phyloP scores from a whole-genome alignment of 2,888 invertebrate genomes.

The Orthosia gothica region DNA sequence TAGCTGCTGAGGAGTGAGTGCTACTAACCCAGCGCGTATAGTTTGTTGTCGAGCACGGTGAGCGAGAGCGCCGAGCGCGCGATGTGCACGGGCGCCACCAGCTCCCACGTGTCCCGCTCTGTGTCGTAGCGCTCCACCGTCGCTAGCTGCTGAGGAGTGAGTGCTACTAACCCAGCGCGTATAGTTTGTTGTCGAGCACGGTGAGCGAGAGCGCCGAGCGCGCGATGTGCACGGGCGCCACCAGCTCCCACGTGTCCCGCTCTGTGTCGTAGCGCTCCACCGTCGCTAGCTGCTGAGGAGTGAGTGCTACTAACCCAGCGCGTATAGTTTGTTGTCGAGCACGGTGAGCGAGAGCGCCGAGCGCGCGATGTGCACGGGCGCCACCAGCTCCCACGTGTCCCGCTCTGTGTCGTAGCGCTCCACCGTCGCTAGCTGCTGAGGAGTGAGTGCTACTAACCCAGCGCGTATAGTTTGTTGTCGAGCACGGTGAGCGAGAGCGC shows the following conservation, averaged over 20 bases:
- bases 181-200: slow-evolving; percentile 96
- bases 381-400: slow-evolving; percentile 95
- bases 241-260: slow-evolving; percentile 95
- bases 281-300: slow-evolving; percentile 93
- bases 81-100: slow-evolving; percentile 94
- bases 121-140: slow-evolving; percentile 97
- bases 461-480: slow-evolving; percentile 97
- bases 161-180: slow-evolving; percentile 94
- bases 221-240: slow-evolving; percentile 94
- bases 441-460: slow-evolving; percentile 91
- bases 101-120: slow-evolving; percentile 95
- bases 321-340: slow-evolving; percentile 96
- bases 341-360: slow-evolving; percentile 97
- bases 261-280: slow-evolving; percentile 97
- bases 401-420: slow-evolving; percentile 97
- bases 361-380: slow-evolving; percentile 95
- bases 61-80: slow-evolving; percentile 97
- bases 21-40: slow-evolving; percentile 96
- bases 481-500: slow-evolving; percentile 97
- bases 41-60: slow-evolving; percentile 96
- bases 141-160: slow-evolving; percentile 92
- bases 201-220: slow-evolving; percentile 97
- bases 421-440: slow-evolving; percentile 95
- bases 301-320: slow-evolving; percentile 93
- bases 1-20: slow-evolving; percentile 91